Conservation (phyloP, 1,140 invertebrate genomes). For the Hyphantria cunea region DNA sequence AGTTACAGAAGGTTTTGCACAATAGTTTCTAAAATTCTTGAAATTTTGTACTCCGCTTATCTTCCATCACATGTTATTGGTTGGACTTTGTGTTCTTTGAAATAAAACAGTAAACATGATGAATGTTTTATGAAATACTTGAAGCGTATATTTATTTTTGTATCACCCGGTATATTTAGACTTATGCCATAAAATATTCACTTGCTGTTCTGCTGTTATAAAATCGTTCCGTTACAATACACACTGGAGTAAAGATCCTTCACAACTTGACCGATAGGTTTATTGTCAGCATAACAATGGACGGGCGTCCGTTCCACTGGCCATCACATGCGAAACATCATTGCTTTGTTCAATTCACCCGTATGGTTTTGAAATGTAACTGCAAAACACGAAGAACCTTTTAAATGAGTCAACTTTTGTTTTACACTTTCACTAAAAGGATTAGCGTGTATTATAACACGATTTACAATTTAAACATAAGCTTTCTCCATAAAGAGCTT, state of each 20-base stretch:
- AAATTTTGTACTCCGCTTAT: too few relatives aligned
- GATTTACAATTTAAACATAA: neutral
- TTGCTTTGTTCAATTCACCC: constrained; percentile 21
- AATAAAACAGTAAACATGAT: neutral
- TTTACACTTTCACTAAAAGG: constrained; percentile 25
- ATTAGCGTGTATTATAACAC: constrained; percentile 2
- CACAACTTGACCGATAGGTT: constrained; percentile 23
- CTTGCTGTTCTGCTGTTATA: constrained; percentile 1
- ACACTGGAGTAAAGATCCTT: constrained; percentile 26
- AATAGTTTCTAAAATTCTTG: too few relatives aligned
- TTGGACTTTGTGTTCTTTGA: neutral
- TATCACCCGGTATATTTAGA: too few relatives aligned
- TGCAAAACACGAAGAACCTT: constrained; percentile 25
- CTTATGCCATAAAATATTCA: neutral
- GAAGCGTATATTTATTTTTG: neutral
- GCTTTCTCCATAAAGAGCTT: neutral
- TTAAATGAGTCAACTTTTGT: constrained; percentile 11
- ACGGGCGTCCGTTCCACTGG: constrained; percentile 16
- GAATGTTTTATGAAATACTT: neutral
- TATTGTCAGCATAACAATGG: constrained; percentile 29
- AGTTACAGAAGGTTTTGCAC: too few relatives aligned
- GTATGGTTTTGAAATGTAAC: constrained; percentile 13
- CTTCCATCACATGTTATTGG: neutral
- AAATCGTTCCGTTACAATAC: constrained; percentile 24
- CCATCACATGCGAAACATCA: constrained; percentile 20